A percentile compares a stretch with the other conserved stretches of the same genome.
These are phyloP conservation scores for Alviniconcha strummeri DNA, from an alignment of 2,888 invertebrate genomes.

Conservation along the genomic window DNA sequence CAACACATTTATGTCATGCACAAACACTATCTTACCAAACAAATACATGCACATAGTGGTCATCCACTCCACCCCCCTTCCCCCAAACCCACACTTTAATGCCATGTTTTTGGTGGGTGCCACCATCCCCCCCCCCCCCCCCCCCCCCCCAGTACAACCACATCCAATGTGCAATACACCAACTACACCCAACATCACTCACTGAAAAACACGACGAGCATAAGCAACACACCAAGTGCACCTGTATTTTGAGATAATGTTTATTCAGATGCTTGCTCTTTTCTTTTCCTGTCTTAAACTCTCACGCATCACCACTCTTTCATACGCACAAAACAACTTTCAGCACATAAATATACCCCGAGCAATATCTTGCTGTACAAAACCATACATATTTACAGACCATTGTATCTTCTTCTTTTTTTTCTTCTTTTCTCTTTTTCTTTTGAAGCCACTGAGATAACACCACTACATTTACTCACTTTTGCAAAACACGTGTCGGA, in stretches of 20 bases:
- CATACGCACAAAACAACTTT: conserved; percentile 10
- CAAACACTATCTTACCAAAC: no score
- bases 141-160: not conserved
- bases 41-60: no score
- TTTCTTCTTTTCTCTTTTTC: not conserved
- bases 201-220: no score
- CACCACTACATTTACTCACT: conserved; percentile 17
- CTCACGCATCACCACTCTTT: no score
- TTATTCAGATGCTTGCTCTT: conserved; percentile 19
- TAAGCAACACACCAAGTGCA: no score
- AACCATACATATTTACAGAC: not conserved
- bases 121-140: no score
- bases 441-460: not conserved
- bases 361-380: conserved; percentile 26
- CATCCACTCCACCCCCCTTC: no score
- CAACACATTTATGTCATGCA: no score
- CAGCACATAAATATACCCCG: conserved; percentile 20
- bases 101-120: no score
- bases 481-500: no score
- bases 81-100: no score
- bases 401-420: not conserved
- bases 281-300: no score
- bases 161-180: not conserved
- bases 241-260: not conserved
- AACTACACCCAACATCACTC: not conserved